Conservation (phyloP, 2,113 vertebrate genomes). For the Sigmodon hispidus region DNA sequence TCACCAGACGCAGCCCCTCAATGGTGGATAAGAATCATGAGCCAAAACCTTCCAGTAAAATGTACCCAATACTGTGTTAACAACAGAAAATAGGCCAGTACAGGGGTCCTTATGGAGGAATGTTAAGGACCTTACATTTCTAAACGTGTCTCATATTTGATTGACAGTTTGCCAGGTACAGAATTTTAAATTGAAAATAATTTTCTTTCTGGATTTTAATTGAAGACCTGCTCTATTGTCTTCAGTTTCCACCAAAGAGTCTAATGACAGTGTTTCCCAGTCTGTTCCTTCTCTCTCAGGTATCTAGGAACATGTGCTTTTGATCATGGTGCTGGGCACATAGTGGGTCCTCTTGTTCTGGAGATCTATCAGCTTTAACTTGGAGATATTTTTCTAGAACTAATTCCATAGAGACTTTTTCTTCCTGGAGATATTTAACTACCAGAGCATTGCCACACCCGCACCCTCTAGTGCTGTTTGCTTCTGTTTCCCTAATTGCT, state of each 20-base stretch:
- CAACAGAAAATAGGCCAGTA: neutral
- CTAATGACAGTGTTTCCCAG: neutral
- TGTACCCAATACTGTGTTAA: neutral
- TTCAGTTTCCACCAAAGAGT: slow-evolving; percentile 38
- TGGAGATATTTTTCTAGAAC: neutral
- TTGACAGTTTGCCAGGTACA: neutral
- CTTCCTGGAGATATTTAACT: neutral
- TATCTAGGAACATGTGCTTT: neutral
- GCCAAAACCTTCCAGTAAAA: neutral
- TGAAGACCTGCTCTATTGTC: neutral
- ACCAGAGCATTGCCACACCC: neutral
- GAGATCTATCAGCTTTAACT: neutral
- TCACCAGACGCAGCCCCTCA: neutral
- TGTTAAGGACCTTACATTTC: neutral
- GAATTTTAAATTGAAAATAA: slow-evolving; percentile 12
- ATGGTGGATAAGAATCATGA: neutral
- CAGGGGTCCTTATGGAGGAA: neutral
- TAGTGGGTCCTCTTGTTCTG: neutral
- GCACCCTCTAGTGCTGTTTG: neutral
- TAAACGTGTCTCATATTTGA: slow-evolving; percentile 7
- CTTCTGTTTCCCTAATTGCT: neutral
- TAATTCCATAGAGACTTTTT: neutral
- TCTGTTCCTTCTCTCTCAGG: neutral
- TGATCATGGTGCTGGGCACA: neutral
- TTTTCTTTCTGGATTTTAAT: slow-evolving; percentile 45